Base-by-base conservation (phyloP, 2,797 vertebrate genomes). In the Brachymystax lenok region DNA sequence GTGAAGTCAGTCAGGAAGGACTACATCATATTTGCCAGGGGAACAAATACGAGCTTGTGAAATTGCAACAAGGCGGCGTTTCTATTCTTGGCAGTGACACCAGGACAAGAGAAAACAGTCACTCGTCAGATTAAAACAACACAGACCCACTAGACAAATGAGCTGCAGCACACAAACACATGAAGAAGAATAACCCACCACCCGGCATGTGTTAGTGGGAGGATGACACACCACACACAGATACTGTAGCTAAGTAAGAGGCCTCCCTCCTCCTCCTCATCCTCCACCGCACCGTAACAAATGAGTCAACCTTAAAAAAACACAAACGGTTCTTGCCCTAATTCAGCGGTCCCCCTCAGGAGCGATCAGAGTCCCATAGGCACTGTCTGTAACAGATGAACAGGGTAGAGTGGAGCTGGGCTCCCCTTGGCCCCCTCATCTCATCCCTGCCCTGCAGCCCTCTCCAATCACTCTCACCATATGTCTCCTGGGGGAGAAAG, bases 391-490 rank as follows among this genome's bases (percentile, higher is more conserved):
- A 92, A 91, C 88, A 91, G 90, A 93, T 90, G 89, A 92, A 89
- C 88, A 85, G 80, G 84, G 82, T 88, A 90, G 86, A 85, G 78
- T 82, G 89, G 80, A 84, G 52, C 52, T 56, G 52, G 74, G 75
- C 89, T 50, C 91, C 91, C 93, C 54, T 59, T 46, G 79, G 89
- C 82, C 71, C 24, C 51, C 71, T 69, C 71, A 28, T 54, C 50
- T 30, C 69, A 14, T 73, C 82, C 73, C 71, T 28, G 40, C 40
- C 40, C 0, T 82, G 85, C 30, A 28, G 24, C 61, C 87, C 88
- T 87, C 86, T 89, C 85, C 87, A 90, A 92, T 92, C 91, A 90
- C 88, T 90, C 89, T 82, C 86, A 85, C 90, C 92, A 92, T 88
- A 91, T 89, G 91, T 87, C 90, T 91, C 90, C 86, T 80, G 81